Conservation (phyloP, 2,113 vertebrate species). For the Gnathonemus echidnorhynchus region DNA sequence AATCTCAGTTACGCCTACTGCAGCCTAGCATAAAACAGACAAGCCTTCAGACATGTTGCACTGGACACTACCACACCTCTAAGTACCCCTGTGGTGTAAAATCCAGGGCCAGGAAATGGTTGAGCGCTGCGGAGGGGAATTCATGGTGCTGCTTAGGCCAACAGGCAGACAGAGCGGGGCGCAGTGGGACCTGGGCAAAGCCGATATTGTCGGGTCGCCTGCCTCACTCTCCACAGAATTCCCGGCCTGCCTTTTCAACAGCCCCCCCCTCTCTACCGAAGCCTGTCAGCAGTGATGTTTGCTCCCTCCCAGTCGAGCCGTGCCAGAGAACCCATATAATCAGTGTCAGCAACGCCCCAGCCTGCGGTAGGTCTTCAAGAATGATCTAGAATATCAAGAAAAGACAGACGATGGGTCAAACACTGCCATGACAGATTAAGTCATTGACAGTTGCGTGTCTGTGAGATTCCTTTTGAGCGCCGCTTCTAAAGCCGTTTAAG, state of each 20-base stretch:
- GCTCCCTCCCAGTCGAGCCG: neutral
- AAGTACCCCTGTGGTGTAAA: neutral
- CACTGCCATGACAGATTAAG: neutral
- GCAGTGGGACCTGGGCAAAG: neutral
- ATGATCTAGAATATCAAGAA: neutral
- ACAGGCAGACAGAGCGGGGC: neutral
- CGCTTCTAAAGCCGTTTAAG: neutral
- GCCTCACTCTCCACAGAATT: neutral
- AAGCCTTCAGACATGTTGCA: neutral
- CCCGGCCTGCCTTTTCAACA: neutral
- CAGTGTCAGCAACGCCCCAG: neutral
- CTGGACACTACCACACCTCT: neutral
- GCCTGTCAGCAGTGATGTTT: neutral
- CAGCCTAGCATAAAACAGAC: neutral
- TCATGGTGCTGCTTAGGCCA: neutral
- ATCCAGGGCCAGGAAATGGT: neutral
- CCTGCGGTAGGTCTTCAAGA: conserved; percentile 7
- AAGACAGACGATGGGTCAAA: neutral
- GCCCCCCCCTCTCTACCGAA: neutral
- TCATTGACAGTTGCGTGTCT: neutral
- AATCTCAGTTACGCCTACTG: neutral
- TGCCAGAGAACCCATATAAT: neutral
- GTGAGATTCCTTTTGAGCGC: neutral
- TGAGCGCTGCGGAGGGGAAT: neutral
- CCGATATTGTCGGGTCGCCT: neutral